A percentile compares a stretch with the other conserved stretches of the same genome.
Conservation (phyloP, 2,113 vertebrate genomes). For the Pogonocichla stellata region DNA sequence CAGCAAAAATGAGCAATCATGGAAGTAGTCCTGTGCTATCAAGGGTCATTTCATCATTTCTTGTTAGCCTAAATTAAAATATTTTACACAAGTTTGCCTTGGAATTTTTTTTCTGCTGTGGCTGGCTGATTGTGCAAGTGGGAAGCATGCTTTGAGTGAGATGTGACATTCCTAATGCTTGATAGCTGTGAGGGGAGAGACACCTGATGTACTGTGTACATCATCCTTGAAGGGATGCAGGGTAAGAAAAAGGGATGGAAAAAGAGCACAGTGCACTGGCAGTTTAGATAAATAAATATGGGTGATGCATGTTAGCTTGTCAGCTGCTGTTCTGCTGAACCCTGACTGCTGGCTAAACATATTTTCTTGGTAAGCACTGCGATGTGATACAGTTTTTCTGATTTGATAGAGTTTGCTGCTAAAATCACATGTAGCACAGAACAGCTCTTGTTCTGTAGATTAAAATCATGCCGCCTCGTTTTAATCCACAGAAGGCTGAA, state of each 20-base stretch:
- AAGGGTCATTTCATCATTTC: not conserved
- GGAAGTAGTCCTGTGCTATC: not conserved
- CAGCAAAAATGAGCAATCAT: not conserved
- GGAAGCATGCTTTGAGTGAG: not conserved
- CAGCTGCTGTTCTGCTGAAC: not conserved
- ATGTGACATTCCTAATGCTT: not conserved
- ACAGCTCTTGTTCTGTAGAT: not conserved
- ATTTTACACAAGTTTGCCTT: constrained; percentile 42
- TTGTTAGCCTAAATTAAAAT: constrained; percentile 43
- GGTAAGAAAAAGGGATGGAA: not conserved
- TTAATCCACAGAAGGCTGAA: not conserved
- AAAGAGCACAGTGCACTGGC: not conserved
- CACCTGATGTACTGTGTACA: not conserved
- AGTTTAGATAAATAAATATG: constrained; percentile 23
- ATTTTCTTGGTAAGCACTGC: not conserved
- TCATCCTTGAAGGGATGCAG: not conserved
- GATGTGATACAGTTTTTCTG: not conserved
- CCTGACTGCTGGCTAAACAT: not conserved
- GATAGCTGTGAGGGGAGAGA: not conserved
- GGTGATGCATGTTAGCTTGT: constrained; percentile 6
- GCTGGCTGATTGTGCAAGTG: not conserved
- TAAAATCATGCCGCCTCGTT: not conserved
- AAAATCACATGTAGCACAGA: not conserved
- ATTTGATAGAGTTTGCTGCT: constrained; percentile 26
- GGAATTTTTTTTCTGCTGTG: not conserved